These are phyloP conservation scores for Drosophila pegasa DNA, from an alignment of 2,888 invertebrate genomes.

Conservation along the genomic window DNA sequence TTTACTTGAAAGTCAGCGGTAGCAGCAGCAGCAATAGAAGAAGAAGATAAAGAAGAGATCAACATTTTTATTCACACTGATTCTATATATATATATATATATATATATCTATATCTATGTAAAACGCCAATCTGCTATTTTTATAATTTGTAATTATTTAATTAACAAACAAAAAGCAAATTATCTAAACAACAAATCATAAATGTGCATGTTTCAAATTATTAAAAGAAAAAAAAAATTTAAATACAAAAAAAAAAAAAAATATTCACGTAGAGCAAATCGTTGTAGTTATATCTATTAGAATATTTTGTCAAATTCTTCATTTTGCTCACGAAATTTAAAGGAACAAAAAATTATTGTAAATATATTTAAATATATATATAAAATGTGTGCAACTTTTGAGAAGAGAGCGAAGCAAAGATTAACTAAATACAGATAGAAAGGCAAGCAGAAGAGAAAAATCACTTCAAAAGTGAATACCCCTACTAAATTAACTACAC, in stretches of 20 bases:
- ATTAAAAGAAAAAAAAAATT: conserved; percentile 22
- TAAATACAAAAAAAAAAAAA: conserved; percentile 18
- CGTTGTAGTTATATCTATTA: conserved; percentile 66
- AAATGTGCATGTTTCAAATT: conserved; percentile 65
- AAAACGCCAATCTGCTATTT: conserved; percentile 60
- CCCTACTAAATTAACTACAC: conserved; percentile 9
- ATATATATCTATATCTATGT: conserved; percentile 5
- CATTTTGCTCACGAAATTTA: conserved; percentile 24
- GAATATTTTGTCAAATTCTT: conserved; percentile 45
- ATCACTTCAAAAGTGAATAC: conserved; percentile 34
- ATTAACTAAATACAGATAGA: conserved; percentile 11
- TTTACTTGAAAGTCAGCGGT: conserved; percentile 25
- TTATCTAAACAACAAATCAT: conserved; percentile 40
- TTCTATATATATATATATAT: conserved; percentile 5
- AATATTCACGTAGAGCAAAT: conserved; percentile 65
- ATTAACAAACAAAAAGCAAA: conserved; percentile 46
- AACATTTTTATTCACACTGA: conserved; percentile 45
- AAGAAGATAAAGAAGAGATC: conserved; percentile 10
- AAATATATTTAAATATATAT: conserved; percentile 45
- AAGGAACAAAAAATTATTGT: conserved; percentile 46
- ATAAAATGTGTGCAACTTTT: conserved; percentile 57
- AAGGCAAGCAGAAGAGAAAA: conserved; percentile 4
- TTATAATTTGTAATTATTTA: conserved; percentile 66
- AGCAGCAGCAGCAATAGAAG: conserved; percentile 22
- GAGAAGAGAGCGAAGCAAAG: conserved; percentile 25